These are phyloP conservation scores for Chionoecetes opilio DNA, from an alignment of 1,140 invertebrate genomes.

Conservation along the genomic window DNA sequence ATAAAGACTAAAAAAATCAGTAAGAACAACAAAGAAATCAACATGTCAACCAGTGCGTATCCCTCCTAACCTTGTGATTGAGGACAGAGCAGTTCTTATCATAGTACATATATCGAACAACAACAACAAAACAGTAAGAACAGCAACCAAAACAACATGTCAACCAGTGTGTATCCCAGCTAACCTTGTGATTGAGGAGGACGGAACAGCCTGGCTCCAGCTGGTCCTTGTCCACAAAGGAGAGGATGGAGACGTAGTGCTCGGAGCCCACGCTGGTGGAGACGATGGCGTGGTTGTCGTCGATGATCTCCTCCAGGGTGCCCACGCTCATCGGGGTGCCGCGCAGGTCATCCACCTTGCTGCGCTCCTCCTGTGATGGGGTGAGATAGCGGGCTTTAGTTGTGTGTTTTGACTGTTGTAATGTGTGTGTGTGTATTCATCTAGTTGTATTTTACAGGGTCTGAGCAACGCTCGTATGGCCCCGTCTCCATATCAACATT, in stretches of 20 bases:
- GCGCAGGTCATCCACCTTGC: constrained; percentile 98
- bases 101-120: no score
- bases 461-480: no score
- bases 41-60: neutral
- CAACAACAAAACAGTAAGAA: no score
- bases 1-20: no score
- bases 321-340: constrained; percentile 99
- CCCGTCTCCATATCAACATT: no score
- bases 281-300: constrained; percentile 99
- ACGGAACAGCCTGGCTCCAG: constrained; percentile 99
- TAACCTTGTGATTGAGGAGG: constrained; percentile 98
- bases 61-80: no score
- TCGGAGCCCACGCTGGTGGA: constrained; percentile 99
- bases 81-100: no score
- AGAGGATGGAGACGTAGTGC: constrained; percentile 99
- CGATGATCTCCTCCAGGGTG: constrained; percentile 99
- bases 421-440: no score
- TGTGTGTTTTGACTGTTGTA: no score
- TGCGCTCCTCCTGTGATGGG: constrained; percentile 89
- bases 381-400: neutral
- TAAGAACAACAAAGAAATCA: neutral
- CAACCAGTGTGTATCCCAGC: constrained; percentile 11
- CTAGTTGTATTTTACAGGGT: no score
- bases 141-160: neutral
- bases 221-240: constrained; percentile 99